Evolutionary conservation across 2,888 invertebrate genomes (phyloP).

Genomic region (Drosophila mettleri): DNA sequence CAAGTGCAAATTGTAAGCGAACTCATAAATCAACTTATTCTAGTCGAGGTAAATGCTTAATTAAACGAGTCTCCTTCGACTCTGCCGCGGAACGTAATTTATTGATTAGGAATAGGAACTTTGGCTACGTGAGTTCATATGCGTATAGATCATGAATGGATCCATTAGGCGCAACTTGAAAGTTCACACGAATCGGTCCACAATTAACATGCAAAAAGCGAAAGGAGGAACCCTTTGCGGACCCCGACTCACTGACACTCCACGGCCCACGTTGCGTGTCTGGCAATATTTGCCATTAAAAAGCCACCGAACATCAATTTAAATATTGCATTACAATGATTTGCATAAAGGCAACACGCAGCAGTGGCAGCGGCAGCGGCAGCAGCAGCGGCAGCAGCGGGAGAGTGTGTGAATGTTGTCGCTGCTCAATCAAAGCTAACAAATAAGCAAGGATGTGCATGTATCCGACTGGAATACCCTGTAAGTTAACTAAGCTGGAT

Average conservation of each 20-base stretch:
- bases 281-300: constrained; percentile 62
- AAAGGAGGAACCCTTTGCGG: constrained; percentile 15
- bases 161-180: constrained; percentile 16
- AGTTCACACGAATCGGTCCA: constrained; percentile 39
- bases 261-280: constrained; percentile 57
- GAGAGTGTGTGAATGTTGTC: constrained; percentile 37
- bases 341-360: constrained; percentile 71
- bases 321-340: constrained; percentile 80
- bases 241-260: constrained; percentile 25
- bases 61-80: not conserved
- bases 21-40: not conserved
- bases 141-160: not conserved
- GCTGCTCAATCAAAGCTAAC: constrained; percentile 58
- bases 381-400: not conserved
- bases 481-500: not conserved
- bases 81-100: too few species aligned
- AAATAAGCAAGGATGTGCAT: constrained; percentile 8
- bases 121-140: not conserved
- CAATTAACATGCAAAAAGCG: constrained; percentile 54
- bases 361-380: constrained; percentile 31
- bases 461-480: constrained; percentile 10
- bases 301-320: constrained; percentile 78
- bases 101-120: not conserved
- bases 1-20: constrained; percentile 3
- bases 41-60: not conserved